Evolutionary conservation across 2,888 invertebrate genomes (phyloP), one percentile per base, ranked within the genome.

Genomic region (Thysanoteuthis rhombus): DNA sequence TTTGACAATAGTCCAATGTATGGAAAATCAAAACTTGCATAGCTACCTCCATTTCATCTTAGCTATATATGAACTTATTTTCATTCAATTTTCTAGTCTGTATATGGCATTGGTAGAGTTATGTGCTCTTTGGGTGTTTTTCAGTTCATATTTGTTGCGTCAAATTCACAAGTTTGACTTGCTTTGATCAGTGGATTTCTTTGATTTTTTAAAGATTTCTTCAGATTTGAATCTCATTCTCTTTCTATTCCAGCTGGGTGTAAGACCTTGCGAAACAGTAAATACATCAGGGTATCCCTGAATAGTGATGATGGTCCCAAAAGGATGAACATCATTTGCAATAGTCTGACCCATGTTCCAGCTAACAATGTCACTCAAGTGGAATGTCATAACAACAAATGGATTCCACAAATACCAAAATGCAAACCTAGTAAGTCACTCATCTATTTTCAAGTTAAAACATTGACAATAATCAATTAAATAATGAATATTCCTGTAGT

Each of bases 361-460:
- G 92, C 92, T 32, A 45, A 92, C 45, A 92, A 92, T 92, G 45
- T 92, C 92, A 92, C 92, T 28, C n/a, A 92, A 22, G 92, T 92
- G 32, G 45, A n/a, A 92, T 92, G 92, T 92, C 92, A 19, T 10
- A 40, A 40, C 39, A 42, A 92, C 32, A 92, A 40, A 42, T 92
- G 92, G 92, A 19, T 42, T 92, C 92, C 92, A 32, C n/a, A 32
- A n/a, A 36, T 92, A 19, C 92, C 92, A 28, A 92, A 92, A 42
- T 92, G 92, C 12, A 92, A 28, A 42, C 92, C 92, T 2, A 92
- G 92, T 92, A 92, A 92, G 92, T 92, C n/a, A 25, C 28, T 4
- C 36, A 36, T 90, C 10, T 5, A 39, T 40, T 42, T 25, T 45
- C 0, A 32, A 28, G 6, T 75, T n/a, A 8, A 32, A 75, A n/a